These are phyloP conservation scores for Gastracanthus pulcherrimus DNA, from an alignment of 2,888 invertebrate species.

Conservation along the genomic window DNA sequence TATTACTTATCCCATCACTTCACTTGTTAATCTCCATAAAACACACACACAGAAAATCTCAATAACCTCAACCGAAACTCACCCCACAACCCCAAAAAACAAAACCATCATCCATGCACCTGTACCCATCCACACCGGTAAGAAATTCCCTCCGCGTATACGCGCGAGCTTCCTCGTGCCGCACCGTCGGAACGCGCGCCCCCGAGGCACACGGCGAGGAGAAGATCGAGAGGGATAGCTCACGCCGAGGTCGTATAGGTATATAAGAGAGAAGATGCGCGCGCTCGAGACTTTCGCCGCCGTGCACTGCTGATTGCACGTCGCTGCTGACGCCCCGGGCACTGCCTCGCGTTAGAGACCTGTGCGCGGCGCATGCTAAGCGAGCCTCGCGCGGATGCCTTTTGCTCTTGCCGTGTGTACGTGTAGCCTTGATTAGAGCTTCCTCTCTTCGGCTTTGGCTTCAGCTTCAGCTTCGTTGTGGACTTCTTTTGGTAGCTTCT, in stretches of 20 bases:
- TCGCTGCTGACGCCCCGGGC: slow-evolving; percentile 32
- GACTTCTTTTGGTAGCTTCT: too few species aligned
- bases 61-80: too few species aligned
- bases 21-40: too few species aligned
- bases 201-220: neutral
- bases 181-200: neutral
- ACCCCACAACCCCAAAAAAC: too few species aligned
- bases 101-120: too few species aligned
- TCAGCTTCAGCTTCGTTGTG: neutral
- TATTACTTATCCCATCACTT: too few species aligned
- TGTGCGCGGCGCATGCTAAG: slow-evolving; percentile 57
- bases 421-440: slow-evolving; percentile 54
- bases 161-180: slow-evolving; percentile 15
- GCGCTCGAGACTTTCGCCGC: neutral
- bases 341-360: too few species aligned
- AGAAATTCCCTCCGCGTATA: too few species aligned
- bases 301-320: neutral
- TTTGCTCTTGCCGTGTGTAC: slow-evolving; percentile 46
- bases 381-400: neutral
- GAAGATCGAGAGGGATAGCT: neutral
- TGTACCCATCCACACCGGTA: too few species aligned
- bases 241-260: neutral
- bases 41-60: too few species aligned
- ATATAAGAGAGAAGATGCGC: neutral
- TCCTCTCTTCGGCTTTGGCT: slow-evolving; percentile 39